Evolutionary conservation across 2,888 invertebrate genomes (phyloP), one percentile per base, ranked within the genome.

Genomic region (Sinopyrophorus schimmeli): DNA sequence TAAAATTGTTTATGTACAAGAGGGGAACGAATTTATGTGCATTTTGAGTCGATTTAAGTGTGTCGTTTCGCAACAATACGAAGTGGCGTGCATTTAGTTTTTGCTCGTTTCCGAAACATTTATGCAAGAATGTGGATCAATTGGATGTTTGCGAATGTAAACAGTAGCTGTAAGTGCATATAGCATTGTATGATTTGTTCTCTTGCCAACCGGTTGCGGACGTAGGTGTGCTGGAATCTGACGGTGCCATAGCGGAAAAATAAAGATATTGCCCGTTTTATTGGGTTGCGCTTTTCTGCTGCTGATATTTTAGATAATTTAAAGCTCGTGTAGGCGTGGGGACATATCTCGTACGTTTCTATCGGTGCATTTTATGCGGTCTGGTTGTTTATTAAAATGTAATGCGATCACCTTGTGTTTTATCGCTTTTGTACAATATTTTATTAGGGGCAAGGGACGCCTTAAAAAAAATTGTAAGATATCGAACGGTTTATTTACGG

Each of bases 41-140:
- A 43, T 14, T 35, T 27, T 7, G 31, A 43, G 43, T 43, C 49
- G 34, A 43, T 43, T 37, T 49, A 37, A 31, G 24, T 17, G n/a
- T n/a, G 23, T 37, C 31, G 43, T 44, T 24, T 42, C 12, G 37
- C 35, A 50, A 50, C 30, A 46, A 41, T 46, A 40, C 18, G 20
- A 21, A 35, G 44, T 50, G 50, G 44, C 41, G 46, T 31, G 51
- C 15, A 41, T 31, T 46, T 27, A 26, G 35, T 43, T n/a, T n/a
- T 50, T 37, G 27, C 40, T 46, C 35, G 40, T 41, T 47, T 43
- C 52, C 40, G 40, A 41, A 47, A 47, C 40, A 54, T 50, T 54
- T 57, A 57, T 57, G 57, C 57, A 57, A 51, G 57, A 55, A 57
- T 57, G 57, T 50, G 50, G 50, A 46, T 53, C 50, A 46, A 32